These are phyloP conservation scores for Tuberolachnus salignus DNA, from an alignment of 2,888 invertebrate genomes.

Conservation along the genomic window DNA sequence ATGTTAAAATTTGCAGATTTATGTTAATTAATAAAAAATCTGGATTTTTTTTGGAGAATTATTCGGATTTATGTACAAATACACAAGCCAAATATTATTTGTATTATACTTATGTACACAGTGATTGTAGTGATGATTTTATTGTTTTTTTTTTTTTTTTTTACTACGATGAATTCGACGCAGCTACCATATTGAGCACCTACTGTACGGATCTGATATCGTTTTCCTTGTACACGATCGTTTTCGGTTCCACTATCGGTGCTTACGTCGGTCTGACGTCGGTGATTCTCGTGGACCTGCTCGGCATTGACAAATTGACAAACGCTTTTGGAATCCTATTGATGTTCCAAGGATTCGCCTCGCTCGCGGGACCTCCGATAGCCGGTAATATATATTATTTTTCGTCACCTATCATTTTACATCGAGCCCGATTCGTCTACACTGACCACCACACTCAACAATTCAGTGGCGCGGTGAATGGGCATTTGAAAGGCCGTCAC, in stretches of 20 bases:
- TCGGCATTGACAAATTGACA: slow-evolving; percentile 91
- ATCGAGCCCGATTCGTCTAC: too few species aligned
- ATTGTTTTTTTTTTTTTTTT: slow-evolving; percentile 58
- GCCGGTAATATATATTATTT: slow-evolving; percentile 71
- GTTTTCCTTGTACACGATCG: slow-evolving; percentile 76
- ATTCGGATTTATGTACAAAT: too few species aligned
- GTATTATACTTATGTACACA: too few species aligned
- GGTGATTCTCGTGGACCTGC: slow-evolving; percentile 89
- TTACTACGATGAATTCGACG: slow-evolving; percentile 57
- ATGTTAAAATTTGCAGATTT: too few species aligned
- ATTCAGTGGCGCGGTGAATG: too few species aligned
- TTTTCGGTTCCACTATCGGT: slow-evolving; percentile 90
- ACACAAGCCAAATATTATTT: too few species aligned
- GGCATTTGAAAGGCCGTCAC: too few species aligned
- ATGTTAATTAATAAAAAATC: too few species aligned
- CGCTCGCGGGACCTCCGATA: slow-evolving; percentile 88
- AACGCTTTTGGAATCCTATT: slow-evolving; percentile 92
- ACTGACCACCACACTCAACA: too few species aligned
- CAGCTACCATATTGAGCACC: slow-evolving; percentile 82
- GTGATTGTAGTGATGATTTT: too few species aligned
- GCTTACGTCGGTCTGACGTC: slow-evolving; percentile 97
- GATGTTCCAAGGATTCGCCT: slow-evolving; percentile 92
- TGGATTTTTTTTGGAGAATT: too few species aligned
- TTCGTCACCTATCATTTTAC: not conserved
- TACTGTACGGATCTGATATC: slow-evolving; percentile 75